Base-by-base conservation (phyloP, 1,140 invertebrate species). In the Matsumurasca onukii region DNA sequence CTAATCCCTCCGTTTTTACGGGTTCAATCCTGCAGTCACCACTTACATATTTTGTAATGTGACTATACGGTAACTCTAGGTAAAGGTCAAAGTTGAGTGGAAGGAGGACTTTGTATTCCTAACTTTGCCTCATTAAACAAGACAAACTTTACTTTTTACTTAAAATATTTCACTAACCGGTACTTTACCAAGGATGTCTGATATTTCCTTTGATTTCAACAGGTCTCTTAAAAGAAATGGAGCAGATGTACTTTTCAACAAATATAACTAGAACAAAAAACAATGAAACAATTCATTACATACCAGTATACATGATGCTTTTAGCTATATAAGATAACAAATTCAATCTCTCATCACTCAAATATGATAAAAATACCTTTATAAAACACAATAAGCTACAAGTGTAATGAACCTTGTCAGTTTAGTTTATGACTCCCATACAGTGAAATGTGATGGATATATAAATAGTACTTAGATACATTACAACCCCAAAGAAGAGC, bases 221-320 rank as follows among this genome's bases (percentile, higher is more conserved):
- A 51, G 49, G 24, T 51, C 49, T 51, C 49, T 3, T 20, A 51
- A 22, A 20, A 51, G 24, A 51, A 51, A 51, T 51, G 49, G 49
- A 20, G 24, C n/a, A 9, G 5, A 3, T 3, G 5, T 5, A 51
- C n/a, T 51, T 51, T 51, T 51, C 3, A 22, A 12, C 49, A 51
- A 12, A 51, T 12, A 51, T 20, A 51, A 17, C 49, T 51, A 20
- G 5, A 51, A 51, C n/a, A 12, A 51, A n/a, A 12, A 12, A 17
- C n/a, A 51, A 45, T n/a, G 39, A 12, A n/a, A 45, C 9, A 45
- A n/a, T n/a, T 12, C n/a, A 12, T 45, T 45, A 45, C 9, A 12
- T 12, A 45, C n/a, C n/a, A n/a, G n/a, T n/a, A n/a, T n/a, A n/a
- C n/a, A 45, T 45, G n/a, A 45, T 45, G 9, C 39, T 12, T 45